Conservation (phyloP, 2,797 vertebrate genomes). For the Pseudomugil tenellus region DNA sequence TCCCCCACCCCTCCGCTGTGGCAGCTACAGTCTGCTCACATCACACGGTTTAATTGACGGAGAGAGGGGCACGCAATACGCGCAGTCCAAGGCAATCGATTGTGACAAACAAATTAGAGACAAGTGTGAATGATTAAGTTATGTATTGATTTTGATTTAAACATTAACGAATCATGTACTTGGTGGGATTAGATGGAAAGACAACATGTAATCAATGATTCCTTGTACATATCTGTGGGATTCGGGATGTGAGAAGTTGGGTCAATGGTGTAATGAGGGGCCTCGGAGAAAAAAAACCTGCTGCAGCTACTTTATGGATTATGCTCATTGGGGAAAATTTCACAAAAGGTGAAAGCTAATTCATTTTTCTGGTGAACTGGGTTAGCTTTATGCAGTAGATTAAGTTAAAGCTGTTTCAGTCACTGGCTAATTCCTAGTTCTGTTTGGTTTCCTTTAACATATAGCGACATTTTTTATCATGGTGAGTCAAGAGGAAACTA, state of each 20-base stretch:
- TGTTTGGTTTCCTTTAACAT: slow-evolving; percentile 4
- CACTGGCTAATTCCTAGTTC: neutral
- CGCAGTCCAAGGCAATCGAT: slow-evolving; percentile 65
- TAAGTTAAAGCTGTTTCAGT: slow-evolving; percentile 1
- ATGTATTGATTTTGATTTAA: slow-evolving; percentile 76
- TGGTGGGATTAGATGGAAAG: slow-evolving; percentile 42
- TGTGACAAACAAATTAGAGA: slow-evolving; percentile 78
- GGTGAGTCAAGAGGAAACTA: neutral
- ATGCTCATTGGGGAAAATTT: neutral
- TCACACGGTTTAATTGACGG: slow-evolving; percentile 61
- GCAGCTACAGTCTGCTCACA: slow-evolving; percentile 56
- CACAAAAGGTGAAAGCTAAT: slow-evolving; percentile 7
- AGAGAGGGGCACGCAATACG: slow-evolving; percentile 39
- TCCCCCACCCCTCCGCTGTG: neutral
- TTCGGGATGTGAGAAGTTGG: slow-evolving; percentile 34
- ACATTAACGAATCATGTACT: slow-evolving; percentile 59
- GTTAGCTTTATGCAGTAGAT: neutral
- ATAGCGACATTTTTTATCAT: slow-evolving; percentile 5
- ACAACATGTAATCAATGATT: slow-evolving; percentile 60
- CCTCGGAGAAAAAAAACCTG: neutral
- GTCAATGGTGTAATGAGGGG: slow-evolving; percentile 44
- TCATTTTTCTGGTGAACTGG: neutral
- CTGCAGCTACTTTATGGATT: slow-evolving; percentile 8
- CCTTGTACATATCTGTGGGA: slow-evolving; percentile 58
- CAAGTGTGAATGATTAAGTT: slow-evolving; percentile 75